Evolutionary conservation across 2,113 vertebrate species (phyloP).

Genomic region (Thunnus maccoyii): DNA sequence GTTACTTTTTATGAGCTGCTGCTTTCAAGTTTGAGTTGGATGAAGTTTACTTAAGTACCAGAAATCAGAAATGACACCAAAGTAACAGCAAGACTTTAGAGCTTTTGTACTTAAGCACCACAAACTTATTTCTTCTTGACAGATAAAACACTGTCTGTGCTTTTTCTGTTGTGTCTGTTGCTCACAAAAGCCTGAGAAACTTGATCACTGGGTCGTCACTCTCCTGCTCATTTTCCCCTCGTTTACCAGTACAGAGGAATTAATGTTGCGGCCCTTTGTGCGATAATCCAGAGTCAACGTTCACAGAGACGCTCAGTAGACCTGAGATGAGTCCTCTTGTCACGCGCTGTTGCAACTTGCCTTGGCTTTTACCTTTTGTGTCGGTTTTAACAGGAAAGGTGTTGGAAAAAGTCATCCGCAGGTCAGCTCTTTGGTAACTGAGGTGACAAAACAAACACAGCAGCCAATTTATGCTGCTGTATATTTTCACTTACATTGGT

Average conservation of each 20-base stretch:
- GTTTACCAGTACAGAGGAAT: background rate
- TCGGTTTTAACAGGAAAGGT: background rate
- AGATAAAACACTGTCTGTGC: background rate
- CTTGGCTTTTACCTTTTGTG: constrained; percentile 8
- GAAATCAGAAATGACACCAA: background rate
- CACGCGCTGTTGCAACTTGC: background rate
- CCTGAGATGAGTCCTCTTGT: constrained; percentile 11
- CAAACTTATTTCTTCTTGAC: constrained; percentile 1
- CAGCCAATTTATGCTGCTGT: background rate
- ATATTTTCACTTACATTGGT: background rate
- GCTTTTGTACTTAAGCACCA: background rate
- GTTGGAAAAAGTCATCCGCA: constrained; percentile 5
- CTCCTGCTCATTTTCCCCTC: constrained; percentile 9
- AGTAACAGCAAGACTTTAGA: background rate
- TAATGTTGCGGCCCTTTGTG: constrained; percentile 26
- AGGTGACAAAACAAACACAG: constrained; percentile 26
- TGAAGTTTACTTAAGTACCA: background rate
- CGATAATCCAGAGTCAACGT: constrained; percentile 24
- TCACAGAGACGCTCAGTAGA: constrained; percentile 16
- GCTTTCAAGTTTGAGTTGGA: background rate
- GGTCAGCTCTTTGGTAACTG: constrained; percentile 23
- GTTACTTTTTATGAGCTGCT: background rate
- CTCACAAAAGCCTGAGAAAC: constrained; percentile 39
- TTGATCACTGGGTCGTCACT: constrained; percentile 5
- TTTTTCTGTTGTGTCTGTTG: constrained; percentile 11